Base-by-base conservation (phyloP, 1,140 invertebrate genomes). In the Cyrtorhinus lividipennis region DNA sequence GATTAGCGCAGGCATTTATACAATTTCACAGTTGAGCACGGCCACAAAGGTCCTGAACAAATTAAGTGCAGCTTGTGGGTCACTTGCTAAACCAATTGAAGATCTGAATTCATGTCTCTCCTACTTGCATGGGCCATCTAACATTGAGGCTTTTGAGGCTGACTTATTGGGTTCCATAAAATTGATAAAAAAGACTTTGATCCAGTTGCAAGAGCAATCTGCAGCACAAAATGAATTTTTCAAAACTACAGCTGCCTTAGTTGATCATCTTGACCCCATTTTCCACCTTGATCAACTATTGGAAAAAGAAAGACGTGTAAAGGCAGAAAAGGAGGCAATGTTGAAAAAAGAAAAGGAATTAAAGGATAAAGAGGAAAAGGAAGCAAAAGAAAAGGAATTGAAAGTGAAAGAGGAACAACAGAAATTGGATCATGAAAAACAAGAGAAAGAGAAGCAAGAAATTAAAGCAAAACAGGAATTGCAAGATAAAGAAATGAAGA, bases 401-500 rank as follows among this genome's bases (percentile, higher is more conserved):
- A 30, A 59, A 30, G 24, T 30, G 24, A 30, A 59, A n/a, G 38
- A 59, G 26, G 58, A 59, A 30, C 1, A 26, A 26, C 25, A 59
- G n/a, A 3, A 23, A 8, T 38, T 38, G 15, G 58, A 26, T 5
- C 13, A 59, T 18, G 27, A 30, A 3, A 59, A 59, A 27, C 27
- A 59, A 18, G 26, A 59, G 18, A 24, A 59, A 30, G 58, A 59
- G 56, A 20, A 58, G 22, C n/a, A 30, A 30, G 25, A n/a, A 26
- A 59, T 8, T 13, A 59, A 30, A 59, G 26, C 27, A 59, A 18
- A 30, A 59, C 2, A 27, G 24, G 58, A 24, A 59, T 15, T 3
- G 24, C 8, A 22, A 58, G 24, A 58, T 20, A 58, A 58, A 26
- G 22, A 58, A 26, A 10, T 64, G 46, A 61, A 68, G 62, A 63